A percentile compares a stretch with the other conserved stretches of the same genome.
Evolutionary conservation across 1,140 invertebrate genomes (phyloP).

Genomic region (Bombus pascuorum): DNA sequence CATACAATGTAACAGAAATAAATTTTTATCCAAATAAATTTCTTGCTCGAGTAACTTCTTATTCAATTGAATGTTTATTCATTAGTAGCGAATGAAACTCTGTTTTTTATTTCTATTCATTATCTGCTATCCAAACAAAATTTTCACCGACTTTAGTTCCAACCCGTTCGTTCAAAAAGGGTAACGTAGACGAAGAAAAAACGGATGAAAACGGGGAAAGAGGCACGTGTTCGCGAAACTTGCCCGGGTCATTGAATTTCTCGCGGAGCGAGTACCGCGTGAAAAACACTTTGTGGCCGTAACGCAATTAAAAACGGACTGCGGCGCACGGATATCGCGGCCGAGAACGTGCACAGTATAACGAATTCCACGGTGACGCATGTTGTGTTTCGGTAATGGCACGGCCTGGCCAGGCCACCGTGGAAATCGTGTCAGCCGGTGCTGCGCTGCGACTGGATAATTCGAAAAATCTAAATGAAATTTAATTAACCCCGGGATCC

Average conservation of each 20-base stretch:
- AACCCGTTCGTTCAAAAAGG: background rate
- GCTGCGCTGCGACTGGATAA: conserved; percentile 38
- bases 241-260: conserved; percentile 32
- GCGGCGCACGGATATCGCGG: conserved; percentile 4
- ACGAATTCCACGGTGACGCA: conserved; percentile 43
- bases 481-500: conserved; percentile 61
- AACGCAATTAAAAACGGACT: conserved; percentile 46
- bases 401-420: conserved; percentile 7
- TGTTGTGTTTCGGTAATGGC: conserved; percentile 50
- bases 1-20: too few species aligned
- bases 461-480: conserved; percentile 65
- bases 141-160: background rate
- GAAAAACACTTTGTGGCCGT: conserved; percentile 40
- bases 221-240: background rate
- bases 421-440: conserved; percentile 62
- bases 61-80: too few species aligned
- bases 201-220: background rate
- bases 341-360: conserved; percentile 41
- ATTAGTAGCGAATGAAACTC: background rate
- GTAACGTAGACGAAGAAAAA: background rate
- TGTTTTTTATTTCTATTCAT: background rate
- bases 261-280: conserved; percentile 1
- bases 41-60: too few species aligned
- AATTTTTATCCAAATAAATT: too few species aligned
- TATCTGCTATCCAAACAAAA: background rate